A percentile compares a stretch with the other conserved stretches of the same genome.
Conservation (phyloP, 2,113 vertebrate species). For the Monopterus albus region DNA sequence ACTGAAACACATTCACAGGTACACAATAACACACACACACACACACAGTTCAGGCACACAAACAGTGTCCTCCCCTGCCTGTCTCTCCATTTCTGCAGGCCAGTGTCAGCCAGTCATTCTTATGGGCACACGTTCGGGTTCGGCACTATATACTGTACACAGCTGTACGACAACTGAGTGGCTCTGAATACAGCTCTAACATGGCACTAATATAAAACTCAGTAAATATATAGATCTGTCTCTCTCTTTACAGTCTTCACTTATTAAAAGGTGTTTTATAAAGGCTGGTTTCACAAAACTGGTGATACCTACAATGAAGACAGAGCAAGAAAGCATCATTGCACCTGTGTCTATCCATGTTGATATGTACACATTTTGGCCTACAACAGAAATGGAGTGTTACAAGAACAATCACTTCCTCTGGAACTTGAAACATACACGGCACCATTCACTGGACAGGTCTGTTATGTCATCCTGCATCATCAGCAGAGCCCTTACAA, state of each 20-base stretch:
- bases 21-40: slow-evolving; percentile 26
- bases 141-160: slow-evolving; percentile 39
- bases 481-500: too few relatives aligned
- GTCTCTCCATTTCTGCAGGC: slow-evolving; percentile 15
- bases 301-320: not conserved
- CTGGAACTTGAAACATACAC: too few relatives aligned
- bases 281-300: slow-evolving; percentile 63
- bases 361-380: not conserved
- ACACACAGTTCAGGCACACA: too few relatives aligned
- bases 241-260: slow-evolving; percentile 29
- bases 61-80: not conserved
- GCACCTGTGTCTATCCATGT: not conserved
- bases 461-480: too few relatives aligned
- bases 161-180: slow-evolving; percentile 51
- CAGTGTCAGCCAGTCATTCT: slow-evolving; percentile 17
- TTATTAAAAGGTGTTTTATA: slow-evolving; percentile 31
- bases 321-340: not conserved
- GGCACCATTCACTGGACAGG: too few relatives aligned
- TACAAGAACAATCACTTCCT: too few relatives aligned
- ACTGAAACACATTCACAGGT: slow-evolving; percentile 34
- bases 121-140: slow-evolving; percentile 12
- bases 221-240: slow-evolving; percentile 54
- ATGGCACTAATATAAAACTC: slow-evolving; percentile 69
- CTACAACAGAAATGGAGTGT: not conserved
- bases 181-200: slow-evolving; percentile 50